These are phyloP conservation scores for Congeria kusceri DNA, from an alignment of 2,888 invertebrate genomes.

Conservation along the genomic window DNA sequence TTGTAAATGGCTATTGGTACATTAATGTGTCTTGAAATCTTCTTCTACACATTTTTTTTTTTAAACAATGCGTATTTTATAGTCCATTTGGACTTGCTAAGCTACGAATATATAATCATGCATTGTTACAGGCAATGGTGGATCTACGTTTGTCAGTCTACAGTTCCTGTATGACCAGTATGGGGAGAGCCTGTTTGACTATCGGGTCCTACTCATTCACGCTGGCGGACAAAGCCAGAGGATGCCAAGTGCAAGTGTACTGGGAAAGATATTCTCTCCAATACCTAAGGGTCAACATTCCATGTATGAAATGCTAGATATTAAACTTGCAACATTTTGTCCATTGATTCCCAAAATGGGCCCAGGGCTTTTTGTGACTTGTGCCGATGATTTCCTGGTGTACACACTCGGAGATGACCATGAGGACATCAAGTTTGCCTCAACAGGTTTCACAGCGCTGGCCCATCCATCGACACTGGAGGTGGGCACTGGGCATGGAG, in stretches of 20 bases:
- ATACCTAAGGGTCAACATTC: constrained; percentile 82
- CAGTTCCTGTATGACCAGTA: constrained; percentile 76
- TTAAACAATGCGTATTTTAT: too few relatives aligned
- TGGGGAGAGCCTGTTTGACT: constrained; percentile 76
- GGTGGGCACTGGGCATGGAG: constrained; percentile 86
- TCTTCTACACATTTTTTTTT: too few relatives aligned
- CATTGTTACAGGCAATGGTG: constrained; percentile 84
- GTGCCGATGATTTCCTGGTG: constrained; percentile 86
- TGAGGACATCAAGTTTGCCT: constrained; percentile 59
- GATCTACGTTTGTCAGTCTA: constrained; percentile 85
- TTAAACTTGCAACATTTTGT: constrained; percentile 86
- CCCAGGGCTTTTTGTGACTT: constrained; percentile 85
- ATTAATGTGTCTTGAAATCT: too few relatives aligned
- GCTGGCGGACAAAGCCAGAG: constrained; percentile 86
- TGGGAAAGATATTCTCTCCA: constrained; percentile 86
- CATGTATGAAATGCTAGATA: constrained; percentile 85
- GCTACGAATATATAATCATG: too few relatives aligned
- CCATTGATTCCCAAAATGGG: constrained; percentile 85
- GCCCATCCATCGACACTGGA: constrained; percentile 86
- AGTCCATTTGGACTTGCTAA: too few relatives aligned
- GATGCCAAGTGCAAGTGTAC: constrained; percentile 85
- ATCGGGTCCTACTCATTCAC: constrained; percentile 85
- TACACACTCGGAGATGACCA: constrained; percentile 74
- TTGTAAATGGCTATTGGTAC: too few relatives aligned
- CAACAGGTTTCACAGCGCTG: constrained; percentile 85